A percentile compares a stretch with the other conserved stretches of the same genome.
These are phyloP conservation scores for Epsilonema sp. DNA, from an alignment of 2,888 invertebrate species.

Conservation along the genomic window DNA sequence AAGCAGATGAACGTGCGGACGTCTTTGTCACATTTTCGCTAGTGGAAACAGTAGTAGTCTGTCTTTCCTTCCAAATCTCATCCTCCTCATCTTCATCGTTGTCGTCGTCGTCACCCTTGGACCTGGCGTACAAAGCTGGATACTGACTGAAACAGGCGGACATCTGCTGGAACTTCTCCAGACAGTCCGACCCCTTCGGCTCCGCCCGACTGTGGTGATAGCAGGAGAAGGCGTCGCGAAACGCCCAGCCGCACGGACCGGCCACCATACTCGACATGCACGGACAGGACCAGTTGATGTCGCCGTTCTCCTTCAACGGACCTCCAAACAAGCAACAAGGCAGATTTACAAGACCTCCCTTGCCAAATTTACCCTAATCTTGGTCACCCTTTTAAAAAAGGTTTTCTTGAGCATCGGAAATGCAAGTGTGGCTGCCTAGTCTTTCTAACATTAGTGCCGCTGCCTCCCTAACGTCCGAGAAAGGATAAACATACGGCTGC, in stretches of 20 bases:
- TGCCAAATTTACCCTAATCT: too few relatives aligned
- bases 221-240: conserved; percentile 79
- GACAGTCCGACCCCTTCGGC: conserved; percentile 79
- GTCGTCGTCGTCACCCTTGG: conserved; percentile 1
- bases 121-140: conserved; percentile 56
- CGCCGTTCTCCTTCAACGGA: conserved; percentile 41
- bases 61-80: conserved; percentile 13
- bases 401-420: too few relatives aligned
- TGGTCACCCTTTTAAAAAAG: too few relatives aligned
- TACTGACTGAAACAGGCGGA: conserved; percentile 68
- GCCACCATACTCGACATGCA: conserved; percentile 93
- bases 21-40: too few relatives aligned
- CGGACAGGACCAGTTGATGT: conserved; percentile 90
- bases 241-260: conserved; percentile 79
- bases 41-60: too few relatives aligned
- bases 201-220: conserved; percentile 66
- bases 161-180: conserved; percentile 70
- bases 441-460: too few relatives aligned
- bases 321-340: too few relatives aligned
- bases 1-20: too few relatives aligned
- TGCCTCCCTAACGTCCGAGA: too few relatives aligned
- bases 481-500: too few relatives aligned
- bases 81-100: conserved; percentile 11
- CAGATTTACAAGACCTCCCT: too few relatives aligned
- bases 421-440: too few relatives aligned